Evolutionary conservation across 2,888 invertebrate genomes (phyloP).

Genomic region (Psylliodes chrysocephalus): DNA sequence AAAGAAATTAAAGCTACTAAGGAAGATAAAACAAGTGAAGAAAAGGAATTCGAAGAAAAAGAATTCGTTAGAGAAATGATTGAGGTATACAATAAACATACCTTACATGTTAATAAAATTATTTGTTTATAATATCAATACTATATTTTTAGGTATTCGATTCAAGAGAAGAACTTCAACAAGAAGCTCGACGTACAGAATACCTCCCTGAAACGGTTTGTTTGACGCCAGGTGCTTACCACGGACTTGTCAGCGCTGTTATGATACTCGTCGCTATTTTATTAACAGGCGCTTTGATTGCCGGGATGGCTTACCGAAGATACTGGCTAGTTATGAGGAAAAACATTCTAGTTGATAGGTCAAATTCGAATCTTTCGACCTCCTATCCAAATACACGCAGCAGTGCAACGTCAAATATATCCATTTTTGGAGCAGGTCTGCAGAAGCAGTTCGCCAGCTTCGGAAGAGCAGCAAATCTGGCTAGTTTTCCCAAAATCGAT

Average conservation of each 20-base stretch:
- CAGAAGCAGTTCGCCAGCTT: constrained; percentile 70
- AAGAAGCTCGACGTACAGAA: constrained; percentile 74
- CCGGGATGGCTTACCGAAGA: constrained; percentile 80
- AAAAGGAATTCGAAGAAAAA: constrained; percentile 67
- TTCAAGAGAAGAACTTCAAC: constrained; percentile 76
- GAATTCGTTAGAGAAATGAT: constrained; percentile 92
- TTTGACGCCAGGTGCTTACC: constrained; percentile 84
- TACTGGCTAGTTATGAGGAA: constrained; percentile 84
- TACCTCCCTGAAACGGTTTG: constrained; percentile 79
- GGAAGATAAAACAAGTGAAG: constrained; percentile 58
- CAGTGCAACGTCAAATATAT: constrained; percentile 68
- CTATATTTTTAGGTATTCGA: constrained; percentile 79
- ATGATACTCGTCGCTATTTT: constrained; percentile 79
- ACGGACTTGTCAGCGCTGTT: constrained; percentile 83
- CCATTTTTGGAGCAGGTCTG: constrained; percentile 75
- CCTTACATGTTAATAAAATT: too few relatives aligned
- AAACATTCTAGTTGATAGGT: constrained; percentile 68
- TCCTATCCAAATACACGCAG: constrained; percentile 63
- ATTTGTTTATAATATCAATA: too few relatives aligned
- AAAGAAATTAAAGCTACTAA: background rate
- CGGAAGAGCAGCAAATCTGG: constrained; percentile 55
- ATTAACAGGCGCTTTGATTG: constrained; percentile 77
- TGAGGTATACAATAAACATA: constrained; percentile 77
- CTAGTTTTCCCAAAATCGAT: constrained; percentile 55
- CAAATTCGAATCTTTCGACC: constrained; percentile 56